These are phyloP conservation scores for Idaea biselata DNA, from an alignment of 2,888 invertebrate species.

Conservation along the genomic window DNA sequence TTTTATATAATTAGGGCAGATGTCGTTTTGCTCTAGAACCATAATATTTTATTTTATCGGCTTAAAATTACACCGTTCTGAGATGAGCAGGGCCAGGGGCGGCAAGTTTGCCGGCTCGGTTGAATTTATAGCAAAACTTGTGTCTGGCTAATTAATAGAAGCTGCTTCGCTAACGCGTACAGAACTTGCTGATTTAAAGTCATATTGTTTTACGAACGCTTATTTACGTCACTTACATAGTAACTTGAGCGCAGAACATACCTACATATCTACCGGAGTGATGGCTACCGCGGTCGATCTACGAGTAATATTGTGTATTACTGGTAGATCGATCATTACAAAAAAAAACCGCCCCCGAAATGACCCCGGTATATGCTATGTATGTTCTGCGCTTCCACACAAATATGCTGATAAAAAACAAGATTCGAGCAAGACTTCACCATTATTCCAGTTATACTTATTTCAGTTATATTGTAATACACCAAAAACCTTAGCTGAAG, in stretches of 20 bases:
- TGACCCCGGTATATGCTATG: no score
- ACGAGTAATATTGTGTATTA: no score
- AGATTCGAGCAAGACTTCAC: constrained; percentile 11
- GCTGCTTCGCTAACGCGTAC: constrained; percentile 61
- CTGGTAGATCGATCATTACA: no score
- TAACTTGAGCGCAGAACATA: background rate
- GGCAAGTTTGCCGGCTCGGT: constrained; percentile 66
- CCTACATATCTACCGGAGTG: no score
- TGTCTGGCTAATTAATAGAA: constrained; percentile 76
- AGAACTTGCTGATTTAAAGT: constrained; percentile 61
- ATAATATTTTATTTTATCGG: constrained; percentile 77
- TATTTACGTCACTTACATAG: constrained; percentile 25
- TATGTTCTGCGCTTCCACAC: no score
- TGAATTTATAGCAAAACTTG: constrained; percentile 78
- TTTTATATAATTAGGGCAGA: constrained; percentile 69
- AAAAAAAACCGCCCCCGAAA: no score
- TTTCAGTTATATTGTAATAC: background rate
- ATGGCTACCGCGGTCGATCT: no score
- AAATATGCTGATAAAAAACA: background rate
- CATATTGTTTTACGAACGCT: constrained; percentile 60
- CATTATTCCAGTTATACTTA: no score
- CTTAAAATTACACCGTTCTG: constrained; percentile 65
- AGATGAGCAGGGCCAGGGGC: constrained; percentile 62
- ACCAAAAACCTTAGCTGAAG: background rate
- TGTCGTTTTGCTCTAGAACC: constrained; percentile 57